phyloP scores from a whole-genome alignment of 1,140 invertebrate species.

The Cotesia chilonis region DNA sequence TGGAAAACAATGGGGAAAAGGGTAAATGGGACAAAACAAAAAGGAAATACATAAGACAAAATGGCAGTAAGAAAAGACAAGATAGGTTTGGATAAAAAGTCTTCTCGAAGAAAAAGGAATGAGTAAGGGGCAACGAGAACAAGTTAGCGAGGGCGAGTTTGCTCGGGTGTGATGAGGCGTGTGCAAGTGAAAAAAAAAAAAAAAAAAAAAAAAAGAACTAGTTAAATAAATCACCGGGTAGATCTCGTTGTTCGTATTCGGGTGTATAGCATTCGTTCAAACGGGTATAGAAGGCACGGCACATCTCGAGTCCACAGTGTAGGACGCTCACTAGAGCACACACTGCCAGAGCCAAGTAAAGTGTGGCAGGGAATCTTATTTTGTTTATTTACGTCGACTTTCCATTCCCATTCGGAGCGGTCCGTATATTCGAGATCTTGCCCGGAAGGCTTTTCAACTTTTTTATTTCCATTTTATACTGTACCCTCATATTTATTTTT shows the following conservation, averaged over 20 bases:
- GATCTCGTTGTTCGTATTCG: constrained; percentile 28
- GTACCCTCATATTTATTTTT: constrained; percentile 4
- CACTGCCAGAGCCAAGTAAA: not conserved
- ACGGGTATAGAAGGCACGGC: not conserved
- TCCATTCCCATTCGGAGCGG: constrained; percentile 44
- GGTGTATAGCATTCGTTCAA: constrained; percentile 7
- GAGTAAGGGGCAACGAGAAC: constrained; percentile 3
- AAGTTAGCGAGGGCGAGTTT: constrained; percentile 47
- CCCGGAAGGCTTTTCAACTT: constrained; percentile 28
- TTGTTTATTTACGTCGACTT: constrained; percentile 54
- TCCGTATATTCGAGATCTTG: constrained; percentile 20
- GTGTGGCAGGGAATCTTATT: constrained; percentile 37
- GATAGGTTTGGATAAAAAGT: not conserved
- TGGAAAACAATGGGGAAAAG: constrained; percentile 7
- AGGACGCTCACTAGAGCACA: constrained; percentile 11
- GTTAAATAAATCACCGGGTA: constrained; percentile 57
- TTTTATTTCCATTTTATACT: constrained; percentile 23
- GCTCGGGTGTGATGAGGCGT: constrained; percentile 54
- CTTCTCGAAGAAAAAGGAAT: not conserved
- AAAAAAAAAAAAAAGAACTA: constrained; percentile 53
- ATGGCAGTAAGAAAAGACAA: not conserved
- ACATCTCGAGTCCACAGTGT: constrained; percentile 38
- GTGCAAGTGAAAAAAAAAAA: constrained; percentile 42
- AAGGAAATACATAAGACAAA: not conserved
- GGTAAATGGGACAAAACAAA: not conserved